phyloP scores from a whole-genome alignment of 2,797 vertebrate species.

The Threskiornis aethiopicus region DNA sequence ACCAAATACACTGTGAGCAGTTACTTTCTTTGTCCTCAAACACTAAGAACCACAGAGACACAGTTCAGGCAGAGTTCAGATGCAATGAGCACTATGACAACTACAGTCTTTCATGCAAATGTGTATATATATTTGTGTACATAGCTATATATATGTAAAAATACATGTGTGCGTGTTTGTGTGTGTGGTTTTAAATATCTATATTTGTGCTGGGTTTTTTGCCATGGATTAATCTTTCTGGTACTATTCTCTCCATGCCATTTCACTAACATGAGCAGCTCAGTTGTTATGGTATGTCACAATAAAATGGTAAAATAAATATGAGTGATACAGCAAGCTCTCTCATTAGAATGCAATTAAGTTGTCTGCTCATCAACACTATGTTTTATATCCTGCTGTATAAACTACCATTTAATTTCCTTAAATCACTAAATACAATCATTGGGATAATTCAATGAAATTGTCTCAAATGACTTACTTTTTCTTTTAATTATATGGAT shows the following conservation, averaged over 20 bases:
- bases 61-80: conserved; percentile 76
- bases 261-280: background rate
- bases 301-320: background rate
- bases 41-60: background rate
- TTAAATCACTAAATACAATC: background rate
- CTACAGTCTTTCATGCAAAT: background rate
- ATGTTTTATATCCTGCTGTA: background rate
- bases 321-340: background rate
- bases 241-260: background rate
- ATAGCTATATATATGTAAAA: background rate
- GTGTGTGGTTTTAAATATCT: background rate
- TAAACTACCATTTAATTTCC: background rate
- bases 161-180: background rate
- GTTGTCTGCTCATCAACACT: background rate
- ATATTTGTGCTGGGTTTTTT: background rate
- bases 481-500: background rate
- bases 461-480: background rate
- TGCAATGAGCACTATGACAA: background rate
- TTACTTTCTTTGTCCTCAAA: conserved; percentile 65
- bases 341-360: background rate
- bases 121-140: accelerated
- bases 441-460: background rate
- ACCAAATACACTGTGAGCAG: conserved; percentile 52
- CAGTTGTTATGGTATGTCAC: background rate
- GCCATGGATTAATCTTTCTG: background rate